Evolutionary conservation across 35 echinoderm and acorn worm species (phyloP), one percentile per base, ranked within the genome.

Genomic region (Heliocidaris tuberculata): DNA sequence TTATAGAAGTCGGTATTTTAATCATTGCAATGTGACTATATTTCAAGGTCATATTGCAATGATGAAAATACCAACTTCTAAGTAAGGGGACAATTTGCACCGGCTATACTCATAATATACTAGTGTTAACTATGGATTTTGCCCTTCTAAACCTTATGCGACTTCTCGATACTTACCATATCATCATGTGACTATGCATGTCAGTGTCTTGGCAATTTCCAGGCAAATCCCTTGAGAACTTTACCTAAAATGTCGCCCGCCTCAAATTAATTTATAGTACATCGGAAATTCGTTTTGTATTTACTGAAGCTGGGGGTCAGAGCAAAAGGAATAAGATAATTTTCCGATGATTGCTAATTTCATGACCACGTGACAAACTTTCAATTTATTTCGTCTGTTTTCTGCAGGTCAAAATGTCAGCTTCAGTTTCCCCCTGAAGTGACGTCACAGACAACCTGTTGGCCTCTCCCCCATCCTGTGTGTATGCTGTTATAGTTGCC

Each of bases 281-380:
- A 78, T 78, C 65, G 65, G 65, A 78, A 78, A n/a, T 24, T 78
- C 65, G 65, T 78, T 78, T 60, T 78, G 65, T 78, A 78, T 78
- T n/a, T 27, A 78, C 65, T 78, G 65, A 78, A 27, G 27, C 15
- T 78, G 17, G 21, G 65, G 65, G 65, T 78, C 65, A 78, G 65
- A 6, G 65, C 19, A 42, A 78, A 78, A 78, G 65, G 65, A 78
- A 78, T 78, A 78, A 78, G 65, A 19, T 78, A 78, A 78, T 78
- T 78, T 78, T 78, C 65, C 27, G 65, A 78, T 78, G 65, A 78
- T 78, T 78, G 27, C 15, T n/a, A 78, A 78, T 78, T 27, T 78
- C 65, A 78, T 78, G 2, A 78, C 65, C 65, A 78, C 65, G 65
- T 78, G 65, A 78, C 65, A n/a, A n/a, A 78, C 65, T 78, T 78